Base-by-base conservation (phyloP, 1,140 invertebrate genomes). In the Cydia strobilella region DNA sequence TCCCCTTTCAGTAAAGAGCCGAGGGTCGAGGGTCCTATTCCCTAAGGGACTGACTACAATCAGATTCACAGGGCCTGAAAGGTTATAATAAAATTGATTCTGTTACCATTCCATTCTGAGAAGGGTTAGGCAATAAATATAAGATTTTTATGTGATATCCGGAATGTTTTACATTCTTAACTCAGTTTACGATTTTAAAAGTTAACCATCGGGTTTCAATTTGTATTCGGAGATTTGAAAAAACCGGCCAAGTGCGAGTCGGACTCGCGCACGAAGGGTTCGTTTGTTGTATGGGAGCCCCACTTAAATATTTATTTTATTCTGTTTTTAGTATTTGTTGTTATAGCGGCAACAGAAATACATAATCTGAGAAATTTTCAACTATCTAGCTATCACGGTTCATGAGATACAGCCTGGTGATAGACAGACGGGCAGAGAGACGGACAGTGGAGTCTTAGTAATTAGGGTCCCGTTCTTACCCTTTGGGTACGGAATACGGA, bases 51-150 rank as follows among this genome's bases (percentile, higher is more conserved):
- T 65, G 63, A 31, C 63, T 65, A 15, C 23, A n/a, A 65, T n/a
- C 15, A n/a, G 27, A 65, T 27, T n/a, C 63, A 65, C 25, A n/a
- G 27, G 63, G 25, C 15, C 7, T 9, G 62, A 65, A 31, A 15
- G 25, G 23, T 65, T 65, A 63, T 63, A 65, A 27, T 31, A 65
- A 65, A 65, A 65, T 31, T 35, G 63, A 65, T 65, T 27, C 35
- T 65, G 63, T 65, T 59, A 65, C 63, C 6, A 65, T 23, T 35
- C 63, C 63, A 31, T 35, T 65, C 63, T 35, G 27, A 2, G 23
- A 65, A 65, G 63, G 63, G 63, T 65, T 27, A n/a, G 15, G 63
- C 27, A 65, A 65, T 65, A 65, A 65, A 65, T n/a, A 31, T 31
- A n/a, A 12, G 12, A 15, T 27, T 65, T 35, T 65, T 65, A 65